Base-by-base conservation (phyloP, 2,113 vertebrate genomes). In the Odocoileus hemionus region DNA sequence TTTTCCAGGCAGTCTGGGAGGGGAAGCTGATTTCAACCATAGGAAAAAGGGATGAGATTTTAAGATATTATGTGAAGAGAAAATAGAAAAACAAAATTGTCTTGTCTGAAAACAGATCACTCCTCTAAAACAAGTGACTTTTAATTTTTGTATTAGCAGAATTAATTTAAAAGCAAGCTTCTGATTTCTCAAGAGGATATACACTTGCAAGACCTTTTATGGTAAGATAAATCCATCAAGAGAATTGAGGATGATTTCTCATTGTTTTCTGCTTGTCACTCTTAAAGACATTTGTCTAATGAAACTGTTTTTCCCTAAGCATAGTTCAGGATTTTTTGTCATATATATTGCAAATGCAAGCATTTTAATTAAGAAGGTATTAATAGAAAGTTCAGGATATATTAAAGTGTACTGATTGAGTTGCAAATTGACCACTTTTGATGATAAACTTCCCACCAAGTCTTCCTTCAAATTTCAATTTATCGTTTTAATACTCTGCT, bases 321-420 rank as follows among this genome's bases (percentile, higher is more conserved):
- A 50, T 55, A 83, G 84, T 95, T 83, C 36, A 94, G 85, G 45
- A 55, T 79, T 70, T 8, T 74, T 76, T 76, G 13, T 93, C 79
- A 28, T 91, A 86, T 52, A 47, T 39, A 39, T 13, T 92, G 8
- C 11, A 94, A 74, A 92, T 64, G 4, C 36, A 93, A 93, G 50
- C 86, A 90, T 90, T 91, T 95, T 88, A 64, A 96, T 85, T 50
- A 64, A 15, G 67, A 90, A 94, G 28, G 7, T n/a, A 76, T 43
- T 76, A 43, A 43, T 26, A 17, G 45, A 88, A 90, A 83, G 15
- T 74, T 93, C 28, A 95, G 9, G 86, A 33, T 84, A 64, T 30
- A 96, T 78, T 76, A 14, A 92, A 80, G 36, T 39, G 8, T 30
- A 33, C 39, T 94, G 43, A 4, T 58, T 90, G 43, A 52, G 13